A percentile compares a stretch with the other conserved stretches of the same genome.
phyloP scores from a whole-genome alignment of 2,888 invertebrate genomes.

The Nymphalis c-album region DNA sequence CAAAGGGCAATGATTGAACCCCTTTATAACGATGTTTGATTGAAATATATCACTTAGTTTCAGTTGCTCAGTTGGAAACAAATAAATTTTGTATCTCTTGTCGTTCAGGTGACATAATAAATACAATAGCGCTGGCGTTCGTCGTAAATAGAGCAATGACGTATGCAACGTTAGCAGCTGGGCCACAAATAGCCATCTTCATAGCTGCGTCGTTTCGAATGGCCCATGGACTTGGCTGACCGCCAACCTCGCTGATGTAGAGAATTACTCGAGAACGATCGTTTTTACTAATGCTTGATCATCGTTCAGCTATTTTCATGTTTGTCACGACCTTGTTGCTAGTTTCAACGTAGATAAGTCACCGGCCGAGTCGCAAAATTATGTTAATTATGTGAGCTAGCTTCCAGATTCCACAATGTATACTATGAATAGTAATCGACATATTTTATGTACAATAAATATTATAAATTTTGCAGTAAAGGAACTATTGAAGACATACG shows the following conservation, averaged over 20 bases:
- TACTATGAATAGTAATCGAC: neutral
- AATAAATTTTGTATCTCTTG: constrained; percentile 9
- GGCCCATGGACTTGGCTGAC: constrained; percentile 65
- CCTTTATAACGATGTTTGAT: neutral
- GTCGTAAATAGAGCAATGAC: constrained; percentile 78
- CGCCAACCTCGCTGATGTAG: constrained; percentile 63
- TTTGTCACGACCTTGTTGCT: constrained; percentile 72
- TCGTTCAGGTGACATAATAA: constrained; percentile 70
- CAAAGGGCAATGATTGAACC: no score
- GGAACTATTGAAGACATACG: neutral
- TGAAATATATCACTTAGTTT: no score
- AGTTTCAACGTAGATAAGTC: constrained; percentile 58
- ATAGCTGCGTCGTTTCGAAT: constrained; percentile 69
- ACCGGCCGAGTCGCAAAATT: constrained; percentile 64
- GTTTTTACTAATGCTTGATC: constrained; percentile 76
- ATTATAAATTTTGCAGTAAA: neutral
- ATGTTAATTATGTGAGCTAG: constrained; percentile 51
- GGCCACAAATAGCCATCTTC: constrained; percentile 71
- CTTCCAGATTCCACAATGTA: neutral
- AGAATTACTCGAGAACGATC: constrained; percentile 70
- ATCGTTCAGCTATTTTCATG: constrained; percentile 72
- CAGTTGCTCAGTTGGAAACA: no score
- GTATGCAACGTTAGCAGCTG: constrained; percentile 66
- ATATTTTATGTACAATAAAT: neutral
- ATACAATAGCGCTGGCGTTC: constrained; percentile 65